Conservation (phyloP, 2,797 vertebrate genomes). For the Gallinago solitaria region DNA sequence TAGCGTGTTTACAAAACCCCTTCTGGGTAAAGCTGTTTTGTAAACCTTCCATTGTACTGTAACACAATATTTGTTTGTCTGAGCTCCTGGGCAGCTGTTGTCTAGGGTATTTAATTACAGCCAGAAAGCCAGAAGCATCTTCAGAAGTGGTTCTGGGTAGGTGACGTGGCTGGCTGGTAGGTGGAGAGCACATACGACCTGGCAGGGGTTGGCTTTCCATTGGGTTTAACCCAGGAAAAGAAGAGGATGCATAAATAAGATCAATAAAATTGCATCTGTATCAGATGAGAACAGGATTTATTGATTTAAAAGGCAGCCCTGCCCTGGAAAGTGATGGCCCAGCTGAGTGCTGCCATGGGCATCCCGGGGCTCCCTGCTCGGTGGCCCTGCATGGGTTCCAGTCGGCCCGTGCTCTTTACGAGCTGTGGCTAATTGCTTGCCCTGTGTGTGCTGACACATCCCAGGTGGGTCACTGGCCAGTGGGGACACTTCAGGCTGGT, state of each 20-base stretch:
- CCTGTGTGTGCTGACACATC: not conserved
- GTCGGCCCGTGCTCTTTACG: not conserved
- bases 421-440: not conserved
- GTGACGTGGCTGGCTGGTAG: not conserved
- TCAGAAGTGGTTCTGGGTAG: not conserved
- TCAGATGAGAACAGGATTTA: not conserved
- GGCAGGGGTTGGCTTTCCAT: not conserved
- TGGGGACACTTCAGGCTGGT: not conserved
- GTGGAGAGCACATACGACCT: not conserved
- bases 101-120: not conserved
- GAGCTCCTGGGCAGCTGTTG: constrained; percentile 41
- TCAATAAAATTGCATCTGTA: not conserved
- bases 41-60: not conserved
- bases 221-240: not conserved
- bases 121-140: not conserved
- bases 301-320: not conserved
- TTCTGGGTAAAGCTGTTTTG: not conserved
- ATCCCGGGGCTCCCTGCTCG: not conserved
- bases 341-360: not conserved
- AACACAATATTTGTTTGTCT: not conserved
- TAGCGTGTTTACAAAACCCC: not conserved
- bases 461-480: not conserved
- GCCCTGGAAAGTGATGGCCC: not conserved
- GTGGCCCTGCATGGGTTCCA: not conserved
- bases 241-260: not conserved